Conservation (phyloP, 2,888 invertebrate species). For the Aphodius sticticus region DNA sequence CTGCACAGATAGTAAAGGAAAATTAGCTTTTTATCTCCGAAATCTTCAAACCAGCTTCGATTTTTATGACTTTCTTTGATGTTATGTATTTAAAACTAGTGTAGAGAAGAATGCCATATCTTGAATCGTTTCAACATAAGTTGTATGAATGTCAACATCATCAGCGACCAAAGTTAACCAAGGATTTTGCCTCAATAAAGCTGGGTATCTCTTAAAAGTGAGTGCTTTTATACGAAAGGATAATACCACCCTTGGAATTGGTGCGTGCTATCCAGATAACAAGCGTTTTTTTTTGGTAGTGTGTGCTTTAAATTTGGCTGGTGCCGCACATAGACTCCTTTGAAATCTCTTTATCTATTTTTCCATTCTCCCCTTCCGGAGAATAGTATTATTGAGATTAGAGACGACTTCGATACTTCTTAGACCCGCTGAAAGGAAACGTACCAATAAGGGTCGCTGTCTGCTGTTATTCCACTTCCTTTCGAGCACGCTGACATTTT, state of each 20-base stretch:
- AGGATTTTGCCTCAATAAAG: background rate
- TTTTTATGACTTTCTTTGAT: too few species aligned
- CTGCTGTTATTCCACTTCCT: background rate
- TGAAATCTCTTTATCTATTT: conserved; percentile 4
- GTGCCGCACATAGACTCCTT: background rate
- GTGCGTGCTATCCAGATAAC: background rate
- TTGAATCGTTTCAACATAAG: too few species aligned
- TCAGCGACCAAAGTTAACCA: too few species aligned
- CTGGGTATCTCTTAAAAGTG: background rate
- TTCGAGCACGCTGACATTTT: background rate
- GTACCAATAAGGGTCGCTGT: background rate
- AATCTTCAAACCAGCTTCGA: too few species aligned
- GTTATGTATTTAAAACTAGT: too few species aligned
- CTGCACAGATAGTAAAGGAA: too few species aligned
- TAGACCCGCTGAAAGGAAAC: background rate
- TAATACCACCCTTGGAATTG: background rate
- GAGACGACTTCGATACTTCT: background rate
- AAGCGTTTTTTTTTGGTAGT: background rate
- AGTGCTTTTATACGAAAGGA: background rate
- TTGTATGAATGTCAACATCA: too few species aligned
- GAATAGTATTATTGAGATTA: conserved; percentile 4
- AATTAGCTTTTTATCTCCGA: too few species aligned
- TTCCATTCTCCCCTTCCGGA: background rate
- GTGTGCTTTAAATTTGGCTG: conserved; percentile 4
- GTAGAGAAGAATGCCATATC: too few species aligned